Base-by-base conservation (phyloP, 2,888 invertebrate species). In the Carcina quercana region DNA sequence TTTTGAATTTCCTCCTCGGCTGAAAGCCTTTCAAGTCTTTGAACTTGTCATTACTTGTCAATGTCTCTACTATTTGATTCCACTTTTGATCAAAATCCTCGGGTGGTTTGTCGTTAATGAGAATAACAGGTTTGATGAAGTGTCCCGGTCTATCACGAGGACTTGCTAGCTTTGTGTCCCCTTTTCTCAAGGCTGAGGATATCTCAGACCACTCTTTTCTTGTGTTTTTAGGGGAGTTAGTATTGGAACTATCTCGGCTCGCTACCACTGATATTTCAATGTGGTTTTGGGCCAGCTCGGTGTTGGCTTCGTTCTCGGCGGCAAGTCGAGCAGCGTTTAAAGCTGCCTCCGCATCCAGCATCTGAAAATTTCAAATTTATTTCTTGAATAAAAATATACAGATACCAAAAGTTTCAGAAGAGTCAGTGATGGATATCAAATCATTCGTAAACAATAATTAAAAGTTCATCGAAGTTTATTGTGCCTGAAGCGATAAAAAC, bases 31-130 rank as follows among this genome's bases (percentile, higher is more conserved):
- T 78, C 36, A 70, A 61, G 7, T 50, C 59, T 54, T 70, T 78
- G 5, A 75, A 46, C 35, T 67, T 75, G 3, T 75, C 76, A 43
- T 53, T 69, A 30, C 60, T 67, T 1, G 63, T 45, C 6, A 70
- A 45, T 24, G 57, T 54, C 15, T 76, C 70, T 0, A 75, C 57
- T 3, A 73, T 50, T 26, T 70, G 57, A 6, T 60, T 46, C 74
- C 73, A 74, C 43, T 70, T 75, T 31, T 73, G 67, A 30, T 79
- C 82, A 7, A 78, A 62, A 43, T 79, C 80, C 43, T 79, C 80
- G 0, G 70, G 69, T 10, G 71, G 69, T 43, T 69, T 70, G 22
- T 83, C 83, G 25, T 83, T 83, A 3, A 80, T 66, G 42, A 83
- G 42, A 13, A 83, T 82, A 15, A 82, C 73, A 2, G 82, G 83